Evolutionary conservation across 2,797 vertebrate genomes (phyloP).

Genomic region (Sparus aurata): DNA sequence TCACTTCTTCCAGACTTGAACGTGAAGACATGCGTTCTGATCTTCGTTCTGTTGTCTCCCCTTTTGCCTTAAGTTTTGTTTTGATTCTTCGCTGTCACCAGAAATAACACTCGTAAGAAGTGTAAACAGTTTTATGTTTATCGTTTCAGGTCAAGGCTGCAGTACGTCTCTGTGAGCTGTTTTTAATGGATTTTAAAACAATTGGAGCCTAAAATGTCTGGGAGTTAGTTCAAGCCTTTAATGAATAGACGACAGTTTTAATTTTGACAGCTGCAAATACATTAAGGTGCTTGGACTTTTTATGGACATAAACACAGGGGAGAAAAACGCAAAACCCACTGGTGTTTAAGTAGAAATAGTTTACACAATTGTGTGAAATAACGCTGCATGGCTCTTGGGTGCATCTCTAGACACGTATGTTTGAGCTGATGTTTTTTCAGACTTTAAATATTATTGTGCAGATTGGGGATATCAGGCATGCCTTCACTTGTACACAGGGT

Average conservation of each 20-base stretch:
- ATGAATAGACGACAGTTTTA: slow-evolving; percentile 44
- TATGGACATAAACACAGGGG: not conserved
- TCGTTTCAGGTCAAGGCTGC: slow-evolving; percentile 60
- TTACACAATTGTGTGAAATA: slow-evolving; percentile 11
- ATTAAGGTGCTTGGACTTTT: slow-evolving; percentile 14
- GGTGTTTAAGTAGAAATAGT: slow-evolving; percentile 12
- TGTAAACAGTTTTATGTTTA: slow-evolving; percentile 71
- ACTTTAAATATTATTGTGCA: slow-evolving; percentile 27
- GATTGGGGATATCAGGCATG: slow-evolving; percentile 38
- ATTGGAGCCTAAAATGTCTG: slow-evolving; percentile 40
- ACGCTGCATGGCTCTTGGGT: not conserved
- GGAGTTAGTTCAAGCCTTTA: slow-evolving; percentile 33
- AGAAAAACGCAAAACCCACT: not conserved
- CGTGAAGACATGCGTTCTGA: slow-evolving; percentile 48
- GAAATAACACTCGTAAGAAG: slow-evolving; percentile 75
- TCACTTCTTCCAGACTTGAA: slow-evolving; percentile 46
- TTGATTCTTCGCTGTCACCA: slow-evolving; percentile 71
- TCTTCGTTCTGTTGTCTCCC: slow-evolving; percentile 54
- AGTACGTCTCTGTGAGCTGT: slow-evolving; percentile 54
- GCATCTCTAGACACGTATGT: slow-evolving; percentile 1
- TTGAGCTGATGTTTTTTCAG: slow-evolving; percentile 24
- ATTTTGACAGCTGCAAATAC: slow-evolving; percentile 38
- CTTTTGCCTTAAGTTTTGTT: slow-evolving; percentile 68
- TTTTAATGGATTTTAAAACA: slow-evolving; percentile 65
- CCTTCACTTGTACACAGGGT: slow-evolving; percentile 30